Evolutionary conservation across 2,113 vertebrate genomes (phyloP).

Genomic region (Sphaerodactylus townsendi): DNA sequence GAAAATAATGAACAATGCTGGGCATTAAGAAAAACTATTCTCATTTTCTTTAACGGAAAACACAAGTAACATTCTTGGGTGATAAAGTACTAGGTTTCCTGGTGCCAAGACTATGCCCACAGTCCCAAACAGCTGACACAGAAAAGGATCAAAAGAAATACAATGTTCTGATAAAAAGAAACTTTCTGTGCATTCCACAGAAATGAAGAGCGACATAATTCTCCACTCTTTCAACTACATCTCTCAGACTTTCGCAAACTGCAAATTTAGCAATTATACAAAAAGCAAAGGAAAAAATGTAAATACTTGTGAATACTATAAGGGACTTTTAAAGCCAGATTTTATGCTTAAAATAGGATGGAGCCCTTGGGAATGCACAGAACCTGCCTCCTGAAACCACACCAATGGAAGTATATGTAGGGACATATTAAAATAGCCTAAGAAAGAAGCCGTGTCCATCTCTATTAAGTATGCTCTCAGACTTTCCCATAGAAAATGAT

Average conservation of each 20-base stretch:
- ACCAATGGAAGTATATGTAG: background rate
- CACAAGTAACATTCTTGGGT: background rate
- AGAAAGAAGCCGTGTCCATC: background rate
- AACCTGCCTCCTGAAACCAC: background rate
- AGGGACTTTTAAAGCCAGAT: background rate
- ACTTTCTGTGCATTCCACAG: background rate
- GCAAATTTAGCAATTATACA: background rate
- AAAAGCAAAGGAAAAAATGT: background rate
- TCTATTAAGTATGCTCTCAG: background rate
- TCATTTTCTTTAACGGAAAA: background rate
- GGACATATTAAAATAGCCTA: background rate
- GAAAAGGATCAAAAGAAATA: slow-evolving; percentile 3
- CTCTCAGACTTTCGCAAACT: background rate
- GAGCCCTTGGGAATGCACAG: background rate
- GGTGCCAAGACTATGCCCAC: background rate
- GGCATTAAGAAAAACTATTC: slow-evolving; percentile 1
- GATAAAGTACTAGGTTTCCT: background rate
- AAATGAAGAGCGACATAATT: background rate
- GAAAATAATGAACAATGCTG: background rate
- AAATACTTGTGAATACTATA: background rate
- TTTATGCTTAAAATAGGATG: background rate
- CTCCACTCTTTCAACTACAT: background rate
- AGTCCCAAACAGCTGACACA: background rate
- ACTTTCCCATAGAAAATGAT: background rate
- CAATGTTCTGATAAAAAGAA: background rate